Conservation (phyloP, 2,797 vertebrate species). For the Naso thynnoides region DNA sequence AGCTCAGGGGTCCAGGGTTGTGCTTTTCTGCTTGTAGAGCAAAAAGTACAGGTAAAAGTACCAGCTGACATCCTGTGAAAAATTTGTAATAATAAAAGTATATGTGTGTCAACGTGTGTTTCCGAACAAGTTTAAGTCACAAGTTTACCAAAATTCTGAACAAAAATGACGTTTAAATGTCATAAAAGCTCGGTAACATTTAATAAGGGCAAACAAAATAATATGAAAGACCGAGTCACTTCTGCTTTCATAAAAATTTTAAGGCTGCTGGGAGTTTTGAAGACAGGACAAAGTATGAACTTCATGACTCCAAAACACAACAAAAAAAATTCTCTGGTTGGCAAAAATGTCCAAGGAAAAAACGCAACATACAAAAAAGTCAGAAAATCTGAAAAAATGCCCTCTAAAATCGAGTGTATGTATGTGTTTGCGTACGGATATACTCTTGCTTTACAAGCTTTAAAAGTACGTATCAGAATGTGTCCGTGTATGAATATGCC, state of each 20-base stretch:
- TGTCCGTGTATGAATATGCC: conserved; percentile 34
- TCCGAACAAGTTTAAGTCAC: neutral
- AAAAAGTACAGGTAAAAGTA: neutral
- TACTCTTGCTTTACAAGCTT: conserved; percentile 7
- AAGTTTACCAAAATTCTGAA: neutral
- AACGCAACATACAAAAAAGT: neutral
- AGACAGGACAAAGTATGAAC: too few relatives aligned
- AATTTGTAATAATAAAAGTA: neutral
- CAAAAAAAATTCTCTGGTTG: neutral
- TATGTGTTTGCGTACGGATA: neutral
- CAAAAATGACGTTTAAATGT: conserved; percentile 3
- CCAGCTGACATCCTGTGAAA: conserved; percentile 24
- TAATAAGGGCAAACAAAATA: neutral
- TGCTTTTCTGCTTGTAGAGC: conserved; percentile 19
- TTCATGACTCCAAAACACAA: too few relatives aligned
- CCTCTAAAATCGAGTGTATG: neutral
- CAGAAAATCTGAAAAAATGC: neutral
- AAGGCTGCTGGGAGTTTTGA: conserved; percentile 4
- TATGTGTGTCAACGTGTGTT: neutral
- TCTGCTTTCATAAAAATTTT: neutral
- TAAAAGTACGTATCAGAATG: conserved; percentile 7
- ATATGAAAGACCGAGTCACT: neutral
- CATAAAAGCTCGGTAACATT: neutral
- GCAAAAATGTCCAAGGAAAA: neutral
- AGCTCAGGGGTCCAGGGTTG: conserved; percentile 18